phyloP scores from a whole-genome alignment of 2,888 invertebrate species.

The Harpagoxenus sublaevis region DNA sequence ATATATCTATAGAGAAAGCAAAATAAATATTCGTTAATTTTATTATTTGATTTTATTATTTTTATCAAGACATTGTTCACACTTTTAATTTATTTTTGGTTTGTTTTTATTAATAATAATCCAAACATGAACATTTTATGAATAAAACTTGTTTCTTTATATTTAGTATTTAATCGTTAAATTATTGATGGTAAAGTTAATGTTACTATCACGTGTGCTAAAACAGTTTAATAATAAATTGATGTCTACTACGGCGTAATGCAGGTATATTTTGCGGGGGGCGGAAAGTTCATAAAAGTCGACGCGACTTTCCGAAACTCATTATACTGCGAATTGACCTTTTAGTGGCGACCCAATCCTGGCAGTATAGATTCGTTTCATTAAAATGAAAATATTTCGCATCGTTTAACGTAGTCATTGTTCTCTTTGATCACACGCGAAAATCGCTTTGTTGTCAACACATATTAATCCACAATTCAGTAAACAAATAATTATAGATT shows the following conservation, averaged over 20 bases:
- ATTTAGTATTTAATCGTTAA: neutral
- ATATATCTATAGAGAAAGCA: neutral
- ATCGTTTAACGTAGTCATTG: neutral
- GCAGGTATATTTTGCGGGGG: neutral
- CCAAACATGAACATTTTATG: neutral
- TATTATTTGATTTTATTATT: conserved; percentile 2
- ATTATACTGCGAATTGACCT: conserved; percentile 60
- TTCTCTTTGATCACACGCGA: conserved; percentile 4
- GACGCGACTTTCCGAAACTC: conserved; percentile 47
- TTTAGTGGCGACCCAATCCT: conserved; percentile 30
- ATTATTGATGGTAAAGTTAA: conserved; percentile 12
- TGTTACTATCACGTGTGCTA: neutral
- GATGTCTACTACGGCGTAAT: neutral
- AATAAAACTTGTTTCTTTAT: neutral
- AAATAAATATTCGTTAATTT: neutral
- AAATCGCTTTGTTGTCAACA: neutral
- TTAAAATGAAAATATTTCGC: conserved; percentile 54
- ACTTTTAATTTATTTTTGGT: neutral
- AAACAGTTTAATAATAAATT: conserved; percentile 44
- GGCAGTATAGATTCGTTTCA: conserved; percentile 47
- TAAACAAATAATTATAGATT: neutral
- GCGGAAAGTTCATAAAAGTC: conserved; percentile 17
- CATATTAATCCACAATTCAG: conserved; percentile 20
- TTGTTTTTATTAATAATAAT: neutral
- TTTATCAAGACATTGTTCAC: neutral